These are phyloP conservation scores for Molossus molossus DNA, from an alignment of 2,797 vertebrate genomes.

Conservation along the genomic window DNA sequence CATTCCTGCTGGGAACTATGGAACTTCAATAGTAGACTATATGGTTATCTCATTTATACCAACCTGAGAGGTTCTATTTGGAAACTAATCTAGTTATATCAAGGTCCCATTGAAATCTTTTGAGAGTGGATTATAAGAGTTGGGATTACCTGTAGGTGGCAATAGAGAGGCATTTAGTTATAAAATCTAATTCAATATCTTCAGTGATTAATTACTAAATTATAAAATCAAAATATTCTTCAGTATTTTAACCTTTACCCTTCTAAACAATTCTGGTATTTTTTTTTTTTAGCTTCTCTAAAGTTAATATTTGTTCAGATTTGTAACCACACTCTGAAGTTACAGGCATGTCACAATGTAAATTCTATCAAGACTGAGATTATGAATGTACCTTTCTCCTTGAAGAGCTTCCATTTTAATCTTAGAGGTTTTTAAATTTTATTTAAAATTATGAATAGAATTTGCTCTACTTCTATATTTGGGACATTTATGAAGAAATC, in stretches of 20 bases:
- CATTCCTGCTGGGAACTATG: background rate
- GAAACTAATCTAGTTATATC: background rate
- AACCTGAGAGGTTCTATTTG: background rate
- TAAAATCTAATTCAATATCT: background rate
- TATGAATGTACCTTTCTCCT: constrained; percentile 28
- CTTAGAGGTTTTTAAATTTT: background rate
- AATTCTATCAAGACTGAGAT: background rate
- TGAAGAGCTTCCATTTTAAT: background rate
- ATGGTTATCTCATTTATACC: background rate
- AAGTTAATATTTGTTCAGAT: constrained; percentile 45
- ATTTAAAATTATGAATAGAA: constrained; percentile 10
- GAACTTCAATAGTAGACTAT: background rate
- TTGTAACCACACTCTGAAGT: constrained; percentile 46
- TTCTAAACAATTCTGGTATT: constrained; percentile 12
- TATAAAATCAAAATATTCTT: constrained; percentile 27
- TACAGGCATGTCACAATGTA: background rate
- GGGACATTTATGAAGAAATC: background rate
- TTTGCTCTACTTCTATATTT: background rate
- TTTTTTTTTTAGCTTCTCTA: background rate
- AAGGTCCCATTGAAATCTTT: background rate
- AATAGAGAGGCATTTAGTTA: constrained; percentile 37
- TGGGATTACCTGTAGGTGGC: background rate
- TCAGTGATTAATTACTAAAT: constrained; percentile 57
- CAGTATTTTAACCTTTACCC: background rate
- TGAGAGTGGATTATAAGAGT: background rate